Conservation (phyloP, 2,797 vertebrate species). For the Ceyx erithaca region DNA sequence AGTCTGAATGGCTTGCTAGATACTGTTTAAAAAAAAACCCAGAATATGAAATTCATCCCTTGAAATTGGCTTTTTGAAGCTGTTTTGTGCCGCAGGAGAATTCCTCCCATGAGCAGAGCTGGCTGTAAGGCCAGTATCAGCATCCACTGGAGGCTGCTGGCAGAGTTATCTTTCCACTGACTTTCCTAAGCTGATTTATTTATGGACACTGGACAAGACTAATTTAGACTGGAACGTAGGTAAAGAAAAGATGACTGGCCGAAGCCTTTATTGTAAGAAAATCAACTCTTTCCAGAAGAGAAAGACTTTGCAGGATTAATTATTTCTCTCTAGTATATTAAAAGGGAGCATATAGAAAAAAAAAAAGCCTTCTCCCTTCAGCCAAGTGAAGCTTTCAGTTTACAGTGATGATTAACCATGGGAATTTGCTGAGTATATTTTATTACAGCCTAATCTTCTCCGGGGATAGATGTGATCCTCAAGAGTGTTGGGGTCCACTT, state of each 20-base stretch:
- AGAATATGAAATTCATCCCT: conserved; percentile 28
- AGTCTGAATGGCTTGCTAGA: not conserved
- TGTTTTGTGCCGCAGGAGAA: not conserved
- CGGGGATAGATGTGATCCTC: conserved; percentile 19
- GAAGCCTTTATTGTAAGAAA: not conserved
- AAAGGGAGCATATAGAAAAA: conserved; percentile 17
- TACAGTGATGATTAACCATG: conserved; percentile 52
- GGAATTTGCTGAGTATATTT: conserved; percentile 28
- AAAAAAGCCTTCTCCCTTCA: conserved; percentile 35
- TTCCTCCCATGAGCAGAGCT: not conserved
- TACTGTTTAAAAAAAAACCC: conserved; percentile 45
- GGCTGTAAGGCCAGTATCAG: not conserved
- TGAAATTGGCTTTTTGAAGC: conserved; percentile 22
- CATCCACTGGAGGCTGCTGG: conserved; percentile 17
- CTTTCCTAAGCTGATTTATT: conserved; percentile 68
- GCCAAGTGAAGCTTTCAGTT: conserved; percentile 25
- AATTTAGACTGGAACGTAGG: conserved; percentile 39
- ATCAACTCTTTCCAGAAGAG: conserved; percentile 34
- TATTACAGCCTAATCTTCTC: conserved; percentile 17
- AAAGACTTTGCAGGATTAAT: not conserved
- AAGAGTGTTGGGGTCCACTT: conserved; percentile 51
- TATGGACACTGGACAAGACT: conserved; percentile 41
- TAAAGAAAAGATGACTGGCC: conserved; percentile 38
- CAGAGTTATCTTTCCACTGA: conserved; percentile 47
- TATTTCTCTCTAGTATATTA: conserved; percentile 5